phyloP scores from a whole-genome alignment of 2,888 invertebrate genomes.

The Thysanoteuthis rhombus region DNA sequence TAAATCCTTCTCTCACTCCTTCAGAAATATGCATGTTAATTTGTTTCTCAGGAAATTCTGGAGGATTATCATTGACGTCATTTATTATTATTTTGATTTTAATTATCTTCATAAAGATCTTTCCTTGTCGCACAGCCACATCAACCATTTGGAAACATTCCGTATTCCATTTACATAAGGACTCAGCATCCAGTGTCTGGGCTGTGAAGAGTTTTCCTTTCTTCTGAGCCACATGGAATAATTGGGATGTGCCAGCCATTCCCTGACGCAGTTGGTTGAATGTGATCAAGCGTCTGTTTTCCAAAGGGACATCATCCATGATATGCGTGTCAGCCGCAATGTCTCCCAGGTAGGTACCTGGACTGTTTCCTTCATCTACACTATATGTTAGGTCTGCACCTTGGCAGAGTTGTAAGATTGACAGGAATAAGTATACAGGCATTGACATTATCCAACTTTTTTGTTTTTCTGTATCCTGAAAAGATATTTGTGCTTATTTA shows the following conservation, averaged over 20 bases:
- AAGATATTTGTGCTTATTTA: background rate
- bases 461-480: background rate
- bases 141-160: constrained; percentile 19
- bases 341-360: background rate
- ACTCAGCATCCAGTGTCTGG: background rate
- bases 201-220: constrained; percentile 16
- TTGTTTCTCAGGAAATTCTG: background rate
- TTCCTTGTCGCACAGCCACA: background rate
- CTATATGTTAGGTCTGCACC: background rate
- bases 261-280: background rate
- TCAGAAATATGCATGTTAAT: constrained; percentile 1
- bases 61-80: background rate
- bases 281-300: background rate
- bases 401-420: background rate
- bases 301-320: background rate
- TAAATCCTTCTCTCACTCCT: constrained; percentile 1
- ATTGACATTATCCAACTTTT: background rate
- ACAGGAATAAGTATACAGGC: background rate
- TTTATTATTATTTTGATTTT: background rate
- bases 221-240: background rate
- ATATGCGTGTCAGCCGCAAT: background rate
- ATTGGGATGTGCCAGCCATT: background rate
- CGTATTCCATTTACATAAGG: background rate
- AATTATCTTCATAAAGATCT: constrained; percentile 13
- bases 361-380: background rate